A percentile compares a stretch with the other conserved stretches of the same genome.
Conservation (phyloP, 2,888 invertebrate species). For the Dichetophora obliterata region DNA sequence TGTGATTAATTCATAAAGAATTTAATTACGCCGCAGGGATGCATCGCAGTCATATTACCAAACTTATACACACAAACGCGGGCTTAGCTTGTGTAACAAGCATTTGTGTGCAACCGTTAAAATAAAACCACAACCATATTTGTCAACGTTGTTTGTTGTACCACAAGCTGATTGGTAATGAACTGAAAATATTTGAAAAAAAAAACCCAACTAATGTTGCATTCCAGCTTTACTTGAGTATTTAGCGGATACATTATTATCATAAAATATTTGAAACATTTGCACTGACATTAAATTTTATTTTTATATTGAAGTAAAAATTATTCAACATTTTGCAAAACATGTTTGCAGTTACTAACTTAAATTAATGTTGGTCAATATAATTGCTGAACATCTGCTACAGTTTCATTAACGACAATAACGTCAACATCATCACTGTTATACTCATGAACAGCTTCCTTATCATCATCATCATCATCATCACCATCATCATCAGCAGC, state of each 20-base stretch:
- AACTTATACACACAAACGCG: no score
- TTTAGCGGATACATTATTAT: background rate
- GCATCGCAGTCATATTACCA: no score
- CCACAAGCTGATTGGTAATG: background rate
- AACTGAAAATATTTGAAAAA: no score
- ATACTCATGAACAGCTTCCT: background rate
- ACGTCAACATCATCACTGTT: background rate
- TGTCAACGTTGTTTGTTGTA: background rate
- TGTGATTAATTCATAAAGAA: slow-evolving; percentile 10
- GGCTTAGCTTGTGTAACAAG: background rate
- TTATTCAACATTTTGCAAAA: background rate
- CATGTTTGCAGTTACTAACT: background rate
- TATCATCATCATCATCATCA: background rate
- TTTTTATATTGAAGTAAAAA: background rate
- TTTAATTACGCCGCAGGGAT: background rate
- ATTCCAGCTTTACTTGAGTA: background rate
- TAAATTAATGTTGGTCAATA: background rate
- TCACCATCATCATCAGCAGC: background rate
- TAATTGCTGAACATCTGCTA: background rate
- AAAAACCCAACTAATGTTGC: no score
- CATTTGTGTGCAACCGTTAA: background rate
- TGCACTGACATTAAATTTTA: background rate
- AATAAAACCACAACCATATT: background rate
- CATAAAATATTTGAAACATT: background rate
- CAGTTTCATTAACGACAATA: background rate